A percentile compares a stretch with the other conserved stretches of the same genome.
These are phyloP conservation scores for Channa argus DNA, from an alignment of 2,113 vertebrate genomes.

Conservation along the genomic window DNA sequence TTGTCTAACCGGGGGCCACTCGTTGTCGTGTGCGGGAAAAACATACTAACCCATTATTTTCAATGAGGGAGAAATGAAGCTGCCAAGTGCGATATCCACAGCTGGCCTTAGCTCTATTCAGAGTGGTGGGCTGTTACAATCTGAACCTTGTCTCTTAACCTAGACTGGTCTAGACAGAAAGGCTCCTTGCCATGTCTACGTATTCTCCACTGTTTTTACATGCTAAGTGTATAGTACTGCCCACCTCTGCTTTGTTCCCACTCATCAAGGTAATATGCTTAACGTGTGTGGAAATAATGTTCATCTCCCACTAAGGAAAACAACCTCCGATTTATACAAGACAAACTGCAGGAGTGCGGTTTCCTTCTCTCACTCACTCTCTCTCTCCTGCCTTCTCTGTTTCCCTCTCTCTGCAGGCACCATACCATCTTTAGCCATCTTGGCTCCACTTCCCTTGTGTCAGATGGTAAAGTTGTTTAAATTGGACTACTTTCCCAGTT, in stretches of 20 bases:
- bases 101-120: constrained; percentile 28
- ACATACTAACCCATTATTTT: constrained; percentile 56
- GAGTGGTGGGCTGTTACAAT: constrained; percentile 50
- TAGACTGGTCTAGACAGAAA: constrained; percentile 57
- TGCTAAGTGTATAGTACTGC: constrained; percentile 6
- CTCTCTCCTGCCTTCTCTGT: constrained; percentile 25
- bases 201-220: constrained; percentile 51
- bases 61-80: constrained; percentile 32
- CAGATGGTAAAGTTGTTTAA: constrained; percentile 79
- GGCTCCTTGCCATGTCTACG: constrained; percentile 50
- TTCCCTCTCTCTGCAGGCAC: constrained; percentile 46
- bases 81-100: constrained; percentile 40
- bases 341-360: constrained; percentile 60
- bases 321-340: constrained; percentile 63
- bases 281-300: constrained; percentile 74
- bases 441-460: constrained; percentile 61
- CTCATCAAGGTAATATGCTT: constrained; percentile 63
- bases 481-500: constrained; percentile 72
- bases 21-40: constrained; percentile 55
- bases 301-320: constrained; percentile 72
- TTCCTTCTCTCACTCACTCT: constrained; percentile 38
- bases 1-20: constrained; percentile 58
- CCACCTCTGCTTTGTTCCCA: constrained; percentile 65
- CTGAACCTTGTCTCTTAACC: constrained; percentile 40
- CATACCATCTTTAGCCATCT: constrained; percentile 79